These are phyloP conservation scores for Heliconius hermathena DNA, from an alignment of 1,140 invertebrate genomes.

Conservation along the genomic window DNA sequence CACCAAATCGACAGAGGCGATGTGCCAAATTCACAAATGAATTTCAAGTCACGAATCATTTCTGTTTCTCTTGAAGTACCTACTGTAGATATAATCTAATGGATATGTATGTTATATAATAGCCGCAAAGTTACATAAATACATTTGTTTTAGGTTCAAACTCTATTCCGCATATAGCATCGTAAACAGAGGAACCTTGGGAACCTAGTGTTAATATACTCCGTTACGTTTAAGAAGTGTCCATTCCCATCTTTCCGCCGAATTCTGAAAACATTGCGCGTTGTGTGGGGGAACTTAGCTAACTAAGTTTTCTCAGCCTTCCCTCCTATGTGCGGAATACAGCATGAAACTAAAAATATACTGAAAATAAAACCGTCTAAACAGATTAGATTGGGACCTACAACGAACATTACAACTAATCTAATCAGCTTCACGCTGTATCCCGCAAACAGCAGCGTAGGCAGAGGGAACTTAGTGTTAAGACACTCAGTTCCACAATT, in stretches of 20 bases:
- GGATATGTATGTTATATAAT: slow-evolving; percentile 3
- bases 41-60: slow-evolving; percentile 12
- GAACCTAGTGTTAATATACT: not conserved
- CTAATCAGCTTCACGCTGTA: no score
- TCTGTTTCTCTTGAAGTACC: slow-evolving; percentile 8
- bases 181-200: not conserved
- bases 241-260: not conserved
- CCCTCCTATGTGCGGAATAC: no score
- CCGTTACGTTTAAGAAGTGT: not conserved
- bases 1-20: slow-evolving; percentile 14
- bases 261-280: not conserved
- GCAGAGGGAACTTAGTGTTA: no score
- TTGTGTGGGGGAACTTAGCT: not conserved
- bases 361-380: no score
- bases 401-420: no score
- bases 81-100: not conserved
- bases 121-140: not conserved
- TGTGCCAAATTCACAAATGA: slow-evolving; percentile 14
- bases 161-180: not conserved
- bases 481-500: no score
- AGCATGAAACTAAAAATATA: no score
- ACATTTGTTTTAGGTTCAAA: not conserved
- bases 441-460: no score
- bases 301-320: no score
- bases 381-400: no score